Conservation (phyloP, 2,888 invertebrate species). For the Protula sp. region DNA sequence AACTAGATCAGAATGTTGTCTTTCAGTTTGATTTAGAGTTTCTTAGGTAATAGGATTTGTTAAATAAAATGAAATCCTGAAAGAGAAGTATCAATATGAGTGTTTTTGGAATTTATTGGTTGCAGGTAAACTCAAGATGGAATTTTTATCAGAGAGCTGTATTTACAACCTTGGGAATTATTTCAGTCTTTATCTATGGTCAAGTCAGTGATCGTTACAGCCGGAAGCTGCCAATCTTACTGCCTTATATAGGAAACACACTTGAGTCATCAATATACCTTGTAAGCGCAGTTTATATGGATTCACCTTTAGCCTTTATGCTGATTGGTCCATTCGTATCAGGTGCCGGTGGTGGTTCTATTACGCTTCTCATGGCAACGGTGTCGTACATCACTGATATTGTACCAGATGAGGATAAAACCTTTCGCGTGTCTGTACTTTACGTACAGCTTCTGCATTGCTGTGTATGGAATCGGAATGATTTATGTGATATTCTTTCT, state of each 20-base stretch:
- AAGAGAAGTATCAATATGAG: too few relatives aligned
- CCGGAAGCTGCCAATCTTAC: not conserved
- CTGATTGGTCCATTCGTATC: not conserved
- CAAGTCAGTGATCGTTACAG: not conserved
- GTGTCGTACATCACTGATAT: not conserved
- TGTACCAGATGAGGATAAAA: not conserved
- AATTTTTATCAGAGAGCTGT: not conserved
- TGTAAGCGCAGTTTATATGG: not conserved
- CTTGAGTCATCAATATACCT: not conserved
- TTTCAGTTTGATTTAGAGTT: too few relatives aligned
- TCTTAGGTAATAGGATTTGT: too few relatives aligned
- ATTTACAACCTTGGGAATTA: not conserved
- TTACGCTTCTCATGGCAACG: not conserved
- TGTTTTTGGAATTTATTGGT: too few relatives aligned
- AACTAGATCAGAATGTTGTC: too few relatives aligned
- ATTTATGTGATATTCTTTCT: too few relatives aligned
- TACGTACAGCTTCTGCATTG: too few relatives aligned
- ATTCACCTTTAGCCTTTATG: not conserved
- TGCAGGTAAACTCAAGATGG: not conserved
- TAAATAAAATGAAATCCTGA: too few relatives aligned
- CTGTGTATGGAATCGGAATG: too few relatives aligned
- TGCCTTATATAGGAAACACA: not conserved
- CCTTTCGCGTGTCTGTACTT: not conserved
- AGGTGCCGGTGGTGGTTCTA: not conserved
- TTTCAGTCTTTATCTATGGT: not conserved